Evolutionary conservation across 2,888 invertebrate genomes (phyloP).

Genomic region (Eurois occulta): DNA sequence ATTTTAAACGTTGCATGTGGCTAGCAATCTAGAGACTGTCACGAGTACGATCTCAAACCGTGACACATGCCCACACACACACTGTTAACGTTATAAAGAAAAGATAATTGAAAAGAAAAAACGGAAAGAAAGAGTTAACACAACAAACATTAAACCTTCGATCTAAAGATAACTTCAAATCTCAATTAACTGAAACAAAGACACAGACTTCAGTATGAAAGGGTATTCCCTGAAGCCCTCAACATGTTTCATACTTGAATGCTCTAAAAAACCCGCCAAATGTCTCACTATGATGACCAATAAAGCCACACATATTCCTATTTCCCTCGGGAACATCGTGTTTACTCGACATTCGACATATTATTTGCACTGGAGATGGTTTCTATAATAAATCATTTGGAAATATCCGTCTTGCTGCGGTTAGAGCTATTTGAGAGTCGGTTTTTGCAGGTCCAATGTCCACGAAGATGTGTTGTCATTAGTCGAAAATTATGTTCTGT

Average conservation of each 20-base stretch:
- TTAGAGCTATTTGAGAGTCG: not conserved
- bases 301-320: slow-evolving; percentile 21
- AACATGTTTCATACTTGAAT: slow-evolving; percentile 5
- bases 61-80: no score
- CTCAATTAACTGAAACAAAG: not conserved
- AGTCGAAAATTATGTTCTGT: not conserved
- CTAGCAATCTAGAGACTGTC: not conserved
- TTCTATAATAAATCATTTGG: slow-evolving; percentile 32
- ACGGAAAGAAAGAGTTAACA: not conserved
- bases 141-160: not conserved
- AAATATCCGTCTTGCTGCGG: slow-evolving; percentile 16
- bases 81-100: no score
- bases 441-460: not conserved
- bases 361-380: slow-evolving; percentile 51
- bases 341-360: slow-evolving; percentile 45
- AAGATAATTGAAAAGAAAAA: not conserved
- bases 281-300: not conserved
- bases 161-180: slow-evolving; percentile 1
- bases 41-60: not conserved
- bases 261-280: slow-evolving; percentile 7
- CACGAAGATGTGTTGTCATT: not conserved
- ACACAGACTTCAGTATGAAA: not conserved
- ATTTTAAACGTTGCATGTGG: no score
- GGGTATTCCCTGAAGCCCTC: not conserved
- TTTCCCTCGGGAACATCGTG: slow-evolving; percentile 46